A percentile compares a stretch with the other conserved stretches of the same genome.
phyloP scores from a whole-genome alignment of 2,113 vertebrate genomes.

The Diadophis punctatus region DNA sequence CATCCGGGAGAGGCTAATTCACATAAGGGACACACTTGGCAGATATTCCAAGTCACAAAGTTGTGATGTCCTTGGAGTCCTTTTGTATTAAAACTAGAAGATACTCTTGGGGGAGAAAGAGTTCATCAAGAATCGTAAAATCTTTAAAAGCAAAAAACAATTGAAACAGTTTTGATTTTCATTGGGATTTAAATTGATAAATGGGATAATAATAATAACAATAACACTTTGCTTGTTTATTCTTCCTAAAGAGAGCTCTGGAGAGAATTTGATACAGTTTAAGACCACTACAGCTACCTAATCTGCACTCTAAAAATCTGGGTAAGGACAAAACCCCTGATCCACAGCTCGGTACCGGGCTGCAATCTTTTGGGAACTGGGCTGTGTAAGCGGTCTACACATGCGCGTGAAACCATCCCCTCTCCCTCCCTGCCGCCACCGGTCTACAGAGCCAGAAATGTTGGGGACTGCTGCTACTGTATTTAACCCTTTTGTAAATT shows the following conservation, averaged over 20 bases:
- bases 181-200: neutral
- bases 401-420: rapidly evolving
- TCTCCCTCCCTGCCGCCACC: neutral
- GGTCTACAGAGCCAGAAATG: neutral
- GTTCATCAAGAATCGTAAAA: neutral
- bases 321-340: neutral
- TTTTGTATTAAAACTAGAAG: conserved; percentile 34
- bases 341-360: neutral
- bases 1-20: conserved; percentile 32
- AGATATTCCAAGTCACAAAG: conserved; percentile 30
- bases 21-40: conserved; percentile 30
- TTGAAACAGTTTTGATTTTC: neutral
- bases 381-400: neutral
- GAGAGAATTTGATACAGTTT: neutral
- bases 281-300: neutral
- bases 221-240: neutral
- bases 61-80: neutral
- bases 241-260: neutral
- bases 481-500: neutral
- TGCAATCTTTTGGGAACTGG: neutral
- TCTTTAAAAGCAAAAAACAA: neutral
- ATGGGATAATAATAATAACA: neutral
- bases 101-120: neutral
- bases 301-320: neutral
- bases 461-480: neutral